Evolutionary conservation across 92 coral and sea anemone genomes (phyloP), one percentile per base, ranked within the genome.

Genomic region (Epizoanthus rinbou): DNA sequence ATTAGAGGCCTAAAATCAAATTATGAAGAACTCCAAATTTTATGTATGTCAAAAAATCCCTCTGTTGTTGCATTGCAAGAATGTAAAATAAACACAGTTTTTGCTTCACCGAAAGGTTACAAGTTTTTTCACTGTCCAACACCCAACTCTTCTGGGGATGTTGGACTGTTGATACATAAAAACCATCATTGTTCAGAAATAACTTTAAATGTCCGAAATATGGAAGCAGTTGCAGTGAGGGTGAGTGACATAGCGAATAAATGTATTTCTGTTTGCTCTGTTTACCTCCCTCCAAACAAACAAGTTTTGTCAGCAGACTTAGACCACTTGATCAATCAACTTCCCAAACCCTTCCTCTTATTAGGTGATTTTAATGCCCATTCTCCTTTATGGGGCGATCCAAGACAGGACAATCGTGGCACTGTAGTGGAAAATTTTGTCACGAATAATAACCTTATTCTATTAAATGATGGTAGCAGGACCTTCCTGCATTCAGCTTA

Each of bases 201-300:
- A 2, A 2, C 39, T 35, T 4, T 63, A 63, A 63, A 63, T 8
- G 28, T 63, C 23, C 68, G 17, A 24, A 63, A 63, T 63, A 18
- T 63, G 11, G 68, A 63, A 18, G 68, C 68, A n/a, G 68, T 63
- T n/a, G 68, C 68, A 18, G 68, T 63, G 59, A 24, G 50, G 39
- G 17, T 74, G 80, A 24, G 2, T 33, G 6, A 24, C 8, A 1
- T 33, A n/a, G 0, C 41, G 6, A 11, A 5, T 67, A 24, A 1
- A 5, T 35, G 39, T 35, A n/a, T n/a, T n/a, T n/a, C n/a, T n/a
- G n/a, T n/a, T n/a, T n/a, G n/a, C n/a, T n/a, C n/a, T n/a, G n/a
- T n/a, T n/a, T n/a, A n/a, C n/a, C n/a, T n/a, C n/a, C n/a, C n/a
- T n/a, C n/a, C n/a, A n/a, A n/a, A n/a, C n/a, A n/a, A n/a, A n/a